These are phyloP conservation scores for Sebastes wilsoni DNA, from an alignment of 2,797 vertebrate genomes.

Conservation along the genomic window DNA sequence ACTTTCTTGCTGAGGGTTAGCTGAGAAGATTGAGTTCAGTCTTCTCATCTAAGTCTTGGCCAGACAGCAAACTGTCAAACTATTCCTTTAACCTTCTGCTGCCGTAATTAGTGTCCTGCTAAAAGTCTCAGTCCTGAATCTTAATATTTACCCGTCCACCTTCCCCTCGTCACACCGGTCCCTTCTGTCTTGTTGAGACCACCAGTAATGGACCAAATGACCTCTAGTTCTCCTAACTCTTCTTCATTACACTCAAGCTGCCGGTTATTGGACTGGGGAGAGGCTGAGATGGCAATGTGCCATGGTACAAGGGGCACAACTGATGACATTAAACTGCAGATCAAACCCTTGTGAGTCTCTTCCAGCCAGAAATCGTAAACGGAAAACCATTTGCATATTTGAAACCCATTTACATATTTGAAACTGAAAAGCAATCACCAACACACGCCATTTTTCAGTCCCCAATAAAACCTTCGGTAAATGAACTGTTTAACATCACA, in stretches of 20 bases:
- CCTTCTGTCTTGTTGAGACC: slow-evolving; percentile 59
- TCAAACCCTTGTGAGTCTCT: slow-evolving; percentile 67
- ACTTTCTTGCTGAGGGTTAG: neutral
- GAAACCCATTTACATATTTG: slow-evolving; percentile 66
- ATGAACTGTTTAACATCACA: slow-evolving; percentile 67
- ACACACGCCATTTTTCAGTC: slow-evolving; percentile 58
- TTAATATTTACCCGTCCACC: slow-evolving; percentile 41
- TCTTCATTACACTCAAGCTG: slow-evolving; percentile 74
- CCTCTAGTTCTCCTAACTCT: slow-evolving; percentile 74
- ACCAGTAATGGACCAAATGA: slow-evolving; percentile 73
- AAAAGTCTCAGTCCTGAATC: slow-evolving; percentile 36
- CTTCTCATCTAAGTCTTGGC: neutral
- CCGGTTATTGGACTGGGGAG: slow-evolving; percentile 70
- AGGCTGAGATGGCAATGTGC: slow-evolving; percentile 64
- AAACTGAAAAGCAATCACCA: slow-evolving; percentile 66
- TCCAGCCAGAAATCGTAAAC: slow-evolving; percentile 66
- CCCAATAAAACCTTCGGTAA: slow-evolving; percentile 67
- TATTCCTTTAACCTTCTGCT: slow-evolving; percentile 14
- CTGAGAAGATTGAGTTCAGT: neutral
- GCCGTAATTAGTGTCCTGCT: slow-evolving; percentile 21
- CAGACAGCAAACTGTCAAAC: neutral
- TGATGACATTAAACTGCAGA: slow-evolving; percentile 76
- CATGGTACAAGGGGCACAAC: slow-evolving; percentile 70
- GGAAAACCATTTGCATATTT: slow-evolving; percentile 67
- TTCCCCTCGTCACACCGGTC: slow-evolving; percentile 35